Evolutionary conservation across 2,113 vertebrate species (phyloP).

Genomic region (Ictidomys tridecemlineatus): DNA sequence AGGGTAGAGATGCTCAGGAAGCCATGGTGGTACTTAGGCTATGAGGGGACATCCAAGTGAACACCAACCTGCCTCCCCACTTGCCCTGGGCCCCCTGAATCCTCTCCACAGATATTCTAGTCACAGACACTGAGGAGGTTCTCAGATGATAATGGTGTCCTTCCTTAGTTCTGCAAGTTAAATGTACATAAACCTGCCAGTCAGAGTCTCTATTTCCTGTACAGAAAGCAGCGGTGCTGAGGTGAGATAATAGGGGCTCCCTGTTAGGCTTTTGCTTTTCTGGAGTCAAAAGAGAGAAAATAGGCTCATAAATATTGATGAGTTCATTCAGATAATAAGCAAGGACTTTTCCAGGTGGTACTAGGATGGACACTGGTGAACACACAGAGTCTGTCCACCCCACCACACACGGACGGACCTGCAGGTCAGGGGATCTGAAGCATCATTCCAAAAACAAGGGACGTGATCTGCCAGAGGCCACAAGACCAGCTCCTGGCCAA

Average conservation of each 20-base stretch:
- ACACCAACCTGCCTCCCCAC: not conserved
- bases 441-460: not conserved
- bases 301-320: not conserved
- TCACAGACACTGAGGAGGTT: not conserved
- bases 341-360: not conserved
- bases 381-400: too few species aligned
- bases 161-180: not conserved
- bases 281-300: not conserved
- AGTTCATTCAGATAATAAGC: not conserved
- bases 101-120: too few species aligned
- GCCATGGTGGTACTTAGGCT: not conserved
- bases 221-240: not conserved
- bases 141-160: rapidly evolving
- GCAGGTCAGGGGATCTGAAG: not conserved
- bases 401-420: not conserved
- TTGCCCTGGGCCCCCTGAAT: too few species aligned
- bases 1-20: not conserved
- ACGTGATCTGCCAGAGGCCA: not conserved
- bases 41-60: too few species aligned
- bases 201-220: not conserved
- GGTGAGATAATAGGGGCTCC: not conserved
- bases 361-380: not conserved
- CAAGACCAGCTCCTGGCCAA: not conserved
- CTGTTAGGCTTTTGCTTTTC: not conserved
- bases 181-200: not conserved